Evolutionary conservation across 2,888 invertebrate species (phyloP).

Genomic region (Tenthredo livida): DNA sequence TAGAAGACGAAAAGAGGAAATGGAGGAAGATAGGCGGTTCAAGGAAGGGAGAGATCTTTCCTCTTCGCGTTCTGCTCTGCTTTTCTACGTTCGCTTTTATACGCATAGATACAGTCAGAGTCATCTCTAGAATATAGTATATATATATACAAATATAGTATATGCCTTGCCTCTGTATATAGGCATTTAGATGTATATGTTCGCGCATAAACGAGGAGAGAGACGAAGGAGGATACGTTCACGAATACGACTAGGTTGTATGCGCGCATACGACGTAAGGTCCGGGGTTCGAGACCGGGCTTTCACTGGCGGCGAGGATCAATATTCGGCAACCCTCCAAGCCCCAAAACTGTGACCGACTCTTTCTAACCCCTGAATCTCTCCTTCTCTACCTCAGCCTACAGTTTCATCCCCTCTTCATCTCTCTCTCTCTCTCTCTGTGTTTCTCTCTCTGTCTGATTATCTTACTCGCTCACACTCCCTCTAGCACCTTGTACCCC

Average conservation of each 20-base stretch:
- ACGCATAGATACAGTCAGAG: constrained; percentile 9
- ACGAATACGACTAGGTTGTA: constrained; percentile 48
- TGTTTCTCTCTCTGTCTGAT: neutral
- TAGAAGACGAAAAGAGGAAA: constrained; percentile 7
- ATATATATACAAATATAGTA: neutral
- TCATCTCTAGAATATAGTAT: neutral
- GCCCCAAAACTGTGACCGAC: constrained; percentile 70
- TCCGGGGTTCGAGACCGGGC: constrained; percentile 61
- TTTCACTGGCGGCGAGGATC: constrained; percentile 67
- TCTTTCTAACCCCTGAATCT: constrained; percentile 56
- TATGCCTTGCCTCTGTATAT: neutral
- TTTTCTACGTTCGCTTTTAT: neutral
- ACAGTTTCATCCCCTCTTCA: constrained; percentile 38
- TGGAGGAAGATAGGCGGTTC: constrained; percentile 1
- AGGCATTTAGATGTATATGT: neutral
- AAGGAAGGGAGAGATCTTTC: neutral
- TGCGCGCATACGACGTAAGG: constrained; percentile 54
- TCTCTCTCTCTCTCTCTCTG: constrained; percentile 37
- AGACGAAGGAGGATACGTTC: constrained; percentile 24
- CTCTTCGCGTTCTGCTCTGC: neutral
- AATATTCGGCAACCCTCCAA: constrained; percentile 72
- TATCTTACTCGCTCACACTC: constrained; percentile 13
- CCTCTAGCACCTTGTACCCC: constrained; percentile 8
- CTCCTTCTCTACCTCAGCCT: constrained; percentile 48
- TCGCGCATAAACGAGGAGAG: neutral